phyloP scores from a whole-genome alignment of 2,797 vertebrate species.

The Paedocypris micromegethes region DNA sequence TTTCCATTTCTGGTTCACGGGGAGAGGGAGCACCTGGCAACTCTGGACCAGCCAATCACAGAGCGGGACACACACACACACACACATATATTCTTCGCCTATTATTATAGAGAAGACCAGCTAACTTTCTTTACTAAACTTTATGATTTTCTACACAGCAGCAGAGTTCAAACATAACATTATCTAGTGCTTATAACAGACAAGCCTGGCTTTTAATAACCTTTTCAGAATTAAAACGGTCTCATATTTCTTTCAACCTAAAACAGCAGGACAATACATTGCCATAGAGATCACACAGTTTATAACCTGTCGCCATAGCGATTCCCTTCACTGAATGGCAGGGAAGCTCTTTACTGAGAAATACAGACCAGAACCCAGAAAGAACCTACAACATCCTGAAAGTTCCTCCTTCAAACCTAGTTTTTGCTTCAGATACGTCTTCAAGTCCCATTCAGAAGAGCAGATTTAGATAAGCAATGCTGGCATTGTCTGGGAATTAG shows the following conservation, averaged over 20 bases:
- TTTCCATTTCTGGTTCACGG: no score
- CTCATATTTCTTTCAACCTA: constrained; percentile 16
- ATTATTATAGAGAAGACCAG: no score
- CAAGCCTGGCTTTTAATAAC: constrained; percentile 1
- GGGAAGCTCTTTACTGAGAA: constrained; percentile 3
- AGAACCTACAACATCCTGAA: neutral
- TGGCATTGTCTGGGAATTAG: constrained; percentile 13
- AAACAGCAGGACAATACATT: constrained; percentile 21
- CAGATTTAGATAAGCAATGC: constrained; percentile 7
- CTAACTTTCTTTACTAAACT: no score
- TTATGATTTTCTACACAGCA: no score
- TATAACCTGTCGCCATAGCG: constrained; percentile 30
- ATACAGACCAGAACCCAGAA: neutral
- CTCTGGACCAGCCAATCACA: no score
- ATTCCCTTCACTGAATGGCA: constrained; percentile 5
- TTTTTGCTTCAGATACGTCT: neutral
- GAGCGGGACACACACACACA: no score
- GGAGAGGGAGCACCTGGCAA: no score
- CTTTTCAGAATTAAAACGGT: constrained; percentile 5
- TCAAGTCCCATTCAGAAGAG: constrained; percentile 1
- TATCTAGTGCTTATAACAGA: neutral
- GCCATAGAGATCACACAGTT: constrained; percentile 35
- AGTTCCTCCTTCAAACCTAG: neutral
- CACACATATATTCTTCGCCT: no score
- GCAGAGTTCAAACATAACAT: no score